Evolutionary conservation across 1,140 invertebrate genomes (phyloP).

Genomic region (Choristoneura fumiferana): DNA sequence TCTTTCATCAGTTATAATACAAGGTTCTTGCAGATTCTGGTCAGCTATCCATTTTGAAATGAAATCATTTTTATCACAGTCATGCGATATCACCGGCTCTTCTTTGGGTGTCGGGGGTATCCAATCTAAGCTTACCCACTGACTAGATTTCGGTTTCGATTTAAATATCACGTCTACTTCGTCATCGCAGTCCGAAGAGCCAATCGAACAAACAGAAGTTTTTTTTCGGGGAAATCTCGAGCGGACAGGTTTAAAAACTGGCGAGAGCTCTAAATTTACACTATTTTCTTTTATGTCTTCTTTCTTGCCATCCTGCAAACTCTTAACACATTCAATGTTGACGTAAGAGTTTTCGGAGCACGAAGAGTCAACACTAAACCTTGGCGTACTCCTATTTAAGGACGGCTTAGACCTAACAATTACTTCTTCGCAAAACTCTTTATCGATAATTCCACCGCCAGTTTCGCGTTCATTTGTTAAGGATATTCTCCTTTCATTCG

Average conservation of each 20-base stretch:
- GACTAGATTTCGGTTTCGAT: slow-evolving; percentile 78
- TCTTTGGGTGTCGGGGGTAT: slow-evolving; percentile 75
- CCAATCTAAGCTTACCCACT: slow-evolving; percentile 77
- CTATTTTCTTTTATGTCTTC: slow-evolving; percentile 52
- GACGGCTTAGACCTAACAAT: slow-evolving; percentile 54
- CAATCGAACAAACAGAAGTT: slow-evolving; percentile 75
- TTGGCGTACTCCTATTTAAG: slow-evolving; percentile 67
- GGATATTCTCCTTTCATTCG: slow-evolving; percentile 69
- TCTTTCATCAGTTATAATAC: slow-evolving; percentile 68
- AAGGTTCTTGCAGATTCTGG: slow-evolving; percentile 66
- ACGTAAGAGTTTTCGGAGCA: slow-evolving; percentile 78
- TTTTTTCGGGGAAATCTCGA: slow-evolving; percentile 74
- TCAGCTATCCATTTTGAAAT: slow-evolving; percentile 77
- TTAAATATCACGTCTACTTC: slow-evolving; percentile 78
- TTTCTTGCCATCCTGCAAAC: slow-evolving; percentile 71
- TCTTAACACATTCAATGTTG: slow-evolving; percentile 74
- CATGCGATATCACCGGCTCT: slow-evolving; percentile 69
- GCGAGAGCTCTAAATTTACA: slow-evolving; percentile 45
- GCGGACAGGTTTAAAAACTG: slow-evolving; percentile 53
- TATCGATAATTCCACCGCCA: slow-evolving; percentile 45
- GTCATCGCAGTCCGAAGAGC: slow-evolving; percentile 73
- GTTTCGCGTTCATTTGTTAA: slow-evolving; percentile 70
- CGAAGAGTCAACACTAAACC: slow-evolving; percentile 75
- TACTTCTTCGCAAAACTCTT: slow-evolving; percentile 56
- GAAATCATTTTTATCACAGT: slow-evolving; percentile 78